Percentiles rank a stretch among this genome's conserved stretches.
Evolutionary conservation across 2,888 invertebrate species (phyloP).

Genomic region (Antitype chi): DNA sequence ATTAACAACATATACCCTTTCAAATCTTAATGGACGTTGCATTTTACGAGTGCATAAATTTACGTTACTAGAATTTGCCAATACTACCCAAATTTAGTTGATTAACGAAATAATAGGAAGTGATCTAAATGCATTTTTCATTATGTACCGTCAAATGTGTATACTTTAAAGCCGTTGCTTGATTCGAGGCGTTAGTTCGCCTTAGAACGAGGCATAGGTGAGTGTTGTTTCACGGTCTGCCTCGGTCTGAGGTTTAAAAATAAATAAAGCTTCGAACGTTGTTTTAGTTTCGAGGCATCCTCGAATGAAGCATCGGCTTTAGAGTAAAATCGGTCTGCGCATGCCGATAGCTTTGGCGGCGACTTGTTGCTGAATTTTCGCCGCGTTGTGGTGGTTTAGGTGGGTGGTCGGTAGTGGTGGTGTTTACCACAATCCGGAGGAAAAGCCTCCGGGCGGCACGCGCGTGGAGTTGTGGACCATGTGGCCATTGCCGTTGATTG

Average conservation of each 20-base stretch:
- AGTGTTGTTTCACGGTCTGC: conserved; percentile 2
- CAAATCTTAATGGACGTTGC: conserved; percentile 79
- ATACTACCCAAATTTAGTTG: conserved; percentile 79
- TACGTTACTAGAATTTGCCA: conserved; percentile 76
- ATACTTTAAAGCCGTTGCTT: conserved; percentile 53
- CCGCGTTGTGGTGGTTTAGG: conserved; percentile 67
- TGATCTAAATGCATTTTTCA: conserved; percentile 82
- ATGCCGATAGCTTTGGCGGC: conserved; percentile 67
- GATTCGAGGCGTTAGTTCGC: conserved; percentile 26
- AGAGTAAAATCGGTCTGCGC: conserved; percentile 58
- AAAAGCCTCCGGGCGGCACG: conserved; percentile 93
- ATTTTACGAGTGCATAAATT: conserved; percentile 74
- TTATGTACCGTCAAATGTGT: conserved; percentile 55
- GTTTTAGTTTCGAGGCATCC: conserved; percentile 31
- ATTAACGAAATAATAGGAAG: conserved; percentile 74
- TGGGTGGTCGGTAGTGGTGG: conserved; percentile 57
- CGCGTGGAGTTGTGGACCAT: conserved; percentile 87
- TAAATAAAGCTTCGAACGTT: conserved; percentile 40
- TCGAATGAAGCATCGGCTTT: conserved; percentile 49
- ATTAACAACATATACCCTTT: conserved; percentile 88
- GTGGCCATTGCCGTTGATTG: conserved; percentile 84
- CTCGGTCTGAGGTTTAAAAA: conserved; percentile 32
- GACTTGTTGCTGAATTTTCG: conserved; percentile 64
- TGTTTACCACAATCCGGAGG: conserved; percentile 93
- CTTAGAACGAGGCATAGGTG: conserved; percentile 35